phyloP scores from a whole-genome alignment of 2,113 vertebrate genomes.

The Sciurus niger region DNA sequence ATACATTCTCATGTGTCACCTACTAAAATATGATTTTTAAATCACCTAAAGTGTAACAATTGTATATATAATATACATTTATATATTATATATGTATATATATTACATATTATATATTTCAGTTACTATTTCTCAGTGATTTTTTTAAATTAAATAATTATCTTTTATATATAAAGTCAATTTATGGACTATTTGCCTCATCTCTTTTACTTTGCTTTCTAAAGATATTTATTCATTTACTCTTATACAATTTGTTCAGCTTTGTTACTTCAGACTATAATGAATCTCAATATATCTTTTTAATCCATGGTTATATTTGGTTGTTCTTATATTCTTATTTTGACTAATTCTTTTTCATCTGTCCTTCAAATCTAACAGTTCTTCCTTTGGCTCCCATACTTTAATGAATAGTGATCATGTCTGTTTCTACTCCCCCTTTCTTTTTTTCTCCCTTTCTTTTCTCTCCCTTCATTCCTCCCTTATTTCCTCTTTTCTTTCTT shows the following conservation, averaged over 20 bases:
- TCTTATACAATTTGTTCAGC: background rate
- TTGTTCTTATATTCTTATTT: background rate
- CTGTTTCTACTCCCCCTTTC: background rate
- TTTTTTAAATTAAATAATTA: background rate
- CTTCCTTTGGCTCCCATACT: background rate
- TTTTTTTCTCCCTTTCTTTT: too few relatives aligned
- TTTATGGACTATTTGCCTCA: background rate
- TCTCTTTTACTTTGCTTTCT: background rate
- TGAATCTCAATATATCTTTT: conserved; percentile 19
- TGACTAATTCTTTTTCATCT: conserved; percentile 38
- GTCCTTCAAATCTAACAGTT: background rate
- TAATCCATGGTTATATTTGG: background rate
- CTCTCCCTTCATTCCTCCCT: too few relatives aligned
- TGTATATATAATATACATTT: background rate
- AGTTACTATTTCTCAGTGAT: background rate
- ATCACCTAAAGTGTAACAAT: background rate
- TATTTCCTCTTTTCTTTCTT: too few relatives aligned
- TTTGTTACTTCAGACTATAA: conserved; percentile 30
- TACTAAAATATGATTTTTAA: background rate
- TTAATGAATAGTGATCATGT: conserved; percentile 24
- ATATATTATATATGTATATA: background rate
- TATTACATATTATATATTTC: background rate
- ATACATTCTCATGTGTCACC: background rate
- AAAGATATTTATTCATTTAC: background rate
- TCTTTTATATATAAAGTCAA: background rate